Conservation (phyloP, 2,113 vertebrate genomes). For the Pipra filicauda region DNA sequence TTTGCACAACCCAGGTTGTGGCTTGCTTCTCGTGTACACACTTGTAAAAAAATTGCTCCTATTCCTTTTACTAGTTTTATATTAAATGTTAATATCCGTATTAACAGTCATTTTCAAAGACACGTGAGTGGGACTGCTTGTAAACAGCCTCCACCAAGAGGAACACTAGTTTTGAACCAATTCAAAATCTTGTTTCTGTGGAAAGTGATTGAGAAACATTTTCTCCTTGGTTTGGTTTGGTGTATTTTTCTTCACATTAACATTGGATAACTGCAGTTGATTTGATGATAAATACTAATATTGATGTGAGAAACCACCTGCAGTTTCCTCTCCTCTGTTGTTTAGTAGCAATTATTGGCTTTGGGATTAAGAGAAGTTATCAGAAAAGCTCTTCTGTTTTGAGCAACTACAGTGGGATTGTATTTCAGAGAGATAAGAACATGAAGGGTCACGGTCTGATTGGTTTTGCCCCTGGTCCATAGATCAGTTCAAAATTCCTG, state of each 20-base stretch:
- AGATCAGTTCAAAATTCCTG: background rate
- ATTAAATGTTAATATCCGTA: background rate
- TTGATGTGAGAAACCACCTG: background rate
- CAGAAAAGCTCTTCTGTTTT: background rate
- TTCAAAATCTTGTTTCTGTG: conserved; percentile 32
- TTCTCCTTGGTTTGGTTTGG: background rate
- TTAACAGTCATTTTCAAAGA: background rate
- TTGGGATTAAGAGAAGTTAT: background rate
- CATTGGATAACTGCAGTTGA: background rate
- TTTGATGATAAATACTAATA: background rate
- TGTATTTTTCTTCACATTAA: background rate
- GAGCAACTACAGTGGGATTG: background rate
- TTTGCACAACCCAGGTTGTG: background rate
- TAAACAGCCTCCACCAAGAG: background rate
- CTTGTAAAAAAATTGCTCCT: background rate
- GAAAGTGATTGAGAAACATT: background rate
- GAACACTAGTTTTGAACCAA: background rate
- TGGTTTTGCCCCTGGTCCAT: background rate
- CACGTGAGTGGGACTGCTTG: background rate
- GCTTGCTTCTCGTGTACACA: background rate
- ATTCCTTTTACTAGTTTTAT: background rate
- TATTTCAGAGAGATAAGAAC: background rate
- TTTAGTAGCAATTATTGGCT: background rate
- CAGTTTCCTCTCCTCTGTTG: background rate
- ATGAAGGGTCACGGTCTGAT: background rate